These are phyloP conservation scores for Sebastolobus alascanus DNA, from an alignment of 2,797 vertebrate genomes.

Conservation along the genomic window DNA sequence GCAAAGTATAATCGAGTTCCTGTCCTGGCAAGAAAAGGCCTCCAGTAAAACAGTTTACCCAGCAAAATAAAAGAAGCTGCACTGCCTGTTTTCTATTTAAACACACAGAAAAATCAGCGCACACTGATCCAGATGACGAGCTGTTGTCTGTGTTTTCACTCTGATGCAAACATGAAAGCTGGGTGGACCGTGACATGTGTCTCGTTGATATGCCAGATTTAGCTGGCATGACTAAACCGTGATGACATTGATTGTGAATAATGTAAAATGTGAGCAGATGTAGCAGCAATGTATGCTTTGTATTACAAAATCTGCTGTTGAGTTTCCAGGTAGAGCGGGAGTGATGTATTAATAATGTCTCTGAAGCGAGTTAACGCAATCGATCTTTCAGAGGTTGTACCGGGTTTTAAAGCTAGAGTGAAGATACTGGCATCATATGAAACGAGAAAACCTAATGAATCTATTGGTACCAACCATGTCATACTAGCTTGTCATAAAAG, in stretches of 20 bases:
- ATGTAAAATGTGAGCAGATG: slow-evolving; percentile 59
- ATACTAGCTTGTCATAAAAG: fast-evolving
- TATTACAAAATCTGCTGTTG: slow-evolving; percentile 18
- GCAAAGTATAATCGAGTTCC: slow-evolving; percentile 17
- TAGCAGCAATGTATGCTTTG: slow-evolving; percentile 36
- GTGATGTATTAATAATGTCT: slow-evolving; percentile 14
- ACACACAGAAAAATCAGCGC: slow-evolving; percentile 31
- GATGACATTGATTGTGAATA: slow-evolving; percentile 54
- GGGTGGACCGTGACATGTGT: slow-evolving; percentile 59
- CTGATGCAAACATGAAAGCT: slow-evolving; percentile 57
- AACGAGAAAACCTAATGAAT: too few relatives aligned
- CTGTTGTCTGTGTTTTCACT: slow-evolving; percentile 52
- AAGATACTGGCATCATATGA: too few relatives aligned
- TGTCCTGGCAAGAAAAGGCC: slow-evolving; percentile 14
- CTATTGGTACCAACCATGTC: too few relatives aligned
- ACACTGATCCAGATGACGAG: slow-evolving; percentile 56
- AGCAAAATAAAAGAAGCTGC: slow-evolving; percentile 26
- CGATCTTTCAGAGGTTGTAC: too few relatives aligned
- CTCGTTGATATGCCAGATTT: slow-evolving; percentile 51
- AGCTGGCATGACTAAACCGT: slow-evolving; percentile 59
- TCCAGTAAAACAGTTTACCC: slow-evolving; percentile 12
- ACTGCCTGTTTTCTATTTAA: slow-evolving; percentile 53
- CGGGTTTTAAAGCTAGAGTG: too few relatives aligned
- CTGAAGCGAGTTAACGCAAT: neutral
- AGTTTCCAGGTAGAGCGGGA: slow-evolving; percentile 19